Percentiles rank a stretch among this genome's conserved stretches.
Evolutionary conservation across 1,140 invertebrate species (phyloP).

Genomic region (Drosophila trapezifrons): DNA sequence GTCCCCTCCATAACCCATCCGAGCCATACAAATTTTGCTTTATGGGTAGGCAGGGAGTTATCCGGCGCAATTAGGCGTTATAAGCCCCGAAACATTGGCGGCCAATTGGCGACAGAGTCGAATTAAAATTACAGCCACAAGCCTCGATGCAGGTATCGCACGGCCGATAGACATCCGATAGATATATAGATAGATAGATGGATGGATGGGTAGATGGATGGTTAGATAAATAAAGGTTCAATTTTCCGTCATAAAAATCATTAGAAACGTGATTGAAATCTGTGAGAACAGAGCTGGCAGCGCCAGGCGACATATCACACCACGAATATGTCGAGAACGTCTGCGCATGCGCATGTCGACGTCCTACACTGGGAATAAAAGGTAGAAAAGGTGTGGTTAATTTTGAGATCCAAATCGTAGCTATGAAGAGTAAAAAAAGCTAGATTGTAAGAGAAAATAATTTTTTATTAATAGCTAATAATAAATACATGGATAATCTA

Average conservation of each 20-base stretch:
- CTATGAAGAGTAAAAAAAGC: no score
- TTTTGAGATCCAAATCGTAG: no score
- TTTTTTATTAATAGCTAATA: neutral
- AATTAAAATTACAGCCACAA: constrained; percentile 74
- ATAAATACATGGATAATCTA: neutral
- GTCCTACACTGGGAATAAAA: constrained; percentile 10
- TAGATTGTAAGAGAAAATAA: neutral
- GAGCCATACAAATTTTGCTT: constrained; percentile 54
- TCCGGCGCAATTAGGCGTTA: constrained; percentile 65
- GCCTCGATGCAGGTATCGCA: constrained; percentile 18
- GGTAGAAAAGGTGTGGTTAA: neutral
- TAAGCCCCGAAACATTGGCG: constrained; percentile 30
- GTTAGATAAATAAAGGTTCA: constrained; percentile 74
- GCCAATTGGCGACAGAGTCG: constrained; percentile 58
- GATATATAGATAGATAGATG: constrained; percentile 26
- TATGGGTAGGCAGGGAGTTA: constrained; percentile 48
- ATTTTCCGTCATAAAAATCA: constrained; percentile 78
- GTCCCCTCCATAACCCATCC: constrained; percentile 17
- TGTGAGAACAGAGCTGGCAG: constrained; percentile 51
- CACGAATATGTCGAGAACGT: constrained; percentile 61
- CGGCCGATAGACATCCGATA: constrained; percentile 26
- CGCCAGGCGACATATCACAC: constrained; percentile 71
- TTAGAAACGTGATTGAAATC: constrained; percentile 79
- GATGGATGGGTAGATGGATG: constrained; percentile 40
- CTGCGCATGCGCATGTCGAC: constrained; percentile 58